Conservation (phyloP, 2,113 vertebrate species). For the Nestor notabilis region DNA sequence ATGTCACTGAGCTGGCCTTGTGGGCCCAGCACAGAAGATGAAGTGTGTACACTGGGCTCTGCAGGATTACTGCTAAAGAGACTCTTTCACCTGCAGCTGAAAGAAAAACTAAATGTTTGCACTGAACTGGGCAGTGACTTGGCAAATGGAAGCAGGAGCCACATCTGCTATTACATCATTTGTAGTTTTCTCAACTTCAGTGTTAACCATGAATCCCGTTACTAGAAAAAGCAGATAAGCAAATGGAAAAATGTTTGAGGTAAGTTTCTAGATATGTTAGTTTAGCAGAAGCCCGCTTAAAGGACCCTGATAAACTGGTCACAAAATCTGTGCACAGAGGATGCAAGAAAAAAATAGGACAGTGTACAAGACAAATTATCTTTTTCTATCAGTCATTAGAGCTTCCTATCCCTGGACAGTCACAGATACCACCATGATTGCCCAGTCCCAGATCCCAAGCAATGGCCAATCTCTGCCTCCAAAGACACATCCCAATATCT, state of each 20-base stretch:
- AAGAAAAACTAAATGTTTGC: constrained; percentile 4
- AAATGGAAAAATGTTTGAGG: background rate
- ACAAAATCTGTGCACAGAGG: fast-evolving
- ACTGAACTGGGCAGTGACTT: background rate
- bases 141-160: background rate
- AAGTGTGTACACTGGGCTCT: constrained; percentile 29
- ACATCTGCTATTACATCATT: background rate
- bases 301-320: background rate
- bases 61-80: constrained; percentile 24
- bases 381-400: background rate
- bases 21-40: background rate
- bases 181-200: background rate
- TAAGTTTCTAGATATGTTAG: background rate
- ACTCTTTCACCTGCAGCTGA: background rate
- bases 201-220: background rate
- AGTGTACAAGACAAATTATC: fast-evolving
- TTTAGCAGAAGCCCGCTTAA: background rate
- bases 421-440: background rate
- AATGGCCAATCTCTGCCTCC: background rate
- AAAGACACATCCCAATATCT: background rate
- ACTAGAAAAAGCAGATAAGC: background rate
- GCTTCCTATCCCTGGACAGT: background rate
- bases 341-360: background rate
- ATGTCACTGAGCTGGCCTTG: background rate
- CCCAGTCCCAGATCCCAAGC: background rate